Evolutionary conservation across 1,140 invertebrate genomes (phyloP).

Genomic region (Dreissena polymorpha): DNA sequence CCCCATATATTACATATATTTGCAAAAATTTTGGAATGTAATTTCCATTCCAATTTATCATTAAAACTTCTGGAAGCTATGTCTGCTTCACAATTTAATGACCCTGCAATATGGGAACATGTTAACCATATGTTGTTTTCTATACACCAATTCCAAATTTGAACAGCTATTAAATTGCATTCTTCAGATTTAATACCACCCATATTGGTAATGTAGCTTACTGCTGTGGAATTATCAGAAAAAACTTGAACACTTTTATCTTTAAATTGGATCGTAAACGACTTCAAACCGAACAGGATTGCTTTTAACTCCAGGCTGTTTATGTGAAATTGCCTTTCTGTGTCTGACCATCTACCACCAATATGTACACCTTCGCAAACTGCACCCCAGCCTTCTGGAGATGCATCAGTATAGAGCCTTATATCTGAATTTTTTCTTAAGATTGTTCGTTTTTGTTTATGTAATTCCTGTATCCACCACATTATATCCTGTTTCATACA

Average conservation of each 20-base stretch:
- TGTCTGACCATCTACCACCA: too few relatives aligned
- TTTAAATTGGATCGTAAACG: constrained; percentile 33
- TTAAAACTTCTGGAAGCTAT: constrained; percentile 41
- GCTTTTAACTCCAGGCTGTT: constrained; percentile 52
- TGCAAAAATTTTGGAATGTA: constrained; percentile 44
- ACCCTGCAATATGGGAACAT: constrained; percentile 46
- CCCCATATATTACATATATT: constrained; percentile 25
- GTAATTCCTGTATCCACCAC: too few relatives aligned
- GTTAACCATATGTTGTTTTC: constrained; percentile 41
- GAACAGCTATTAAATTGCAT: constrained; percentile 5
- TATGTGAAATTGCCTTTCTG: constrained; percentile 50
- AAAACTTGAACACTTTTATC: too few relatives aligned
- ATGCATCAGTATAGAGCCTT: too few relatives aligned
- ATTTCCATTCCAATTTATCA: constrained; percentile 51
- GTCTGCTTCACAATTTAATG: constrained; percentile 56
- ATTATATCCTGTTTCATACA: constrained; percentile 35
- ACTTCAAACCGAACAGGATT: constrained; percentile 25
- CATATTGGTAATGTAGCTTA: constrained; percentile 52
- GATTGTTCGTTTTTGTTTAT: too few relatives aligned
- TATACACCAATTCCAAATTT: constrained; percentile 59
- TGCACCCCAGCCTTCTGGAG: too few relatives aligned
- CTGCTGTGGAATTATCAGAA: constrained; percentile 51
- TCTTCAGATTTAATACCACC: constrained; percentile 27
- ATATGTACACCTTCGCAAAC: too few relatives aligned
- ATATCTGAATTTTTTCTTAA: too few relatives aligned